Evolutionary conservation across 2,888 invertebrate species (phyloP), one percentile per base, ranked within the genome.

Genomic region (Cheiracanthium punctorium): DNA sequence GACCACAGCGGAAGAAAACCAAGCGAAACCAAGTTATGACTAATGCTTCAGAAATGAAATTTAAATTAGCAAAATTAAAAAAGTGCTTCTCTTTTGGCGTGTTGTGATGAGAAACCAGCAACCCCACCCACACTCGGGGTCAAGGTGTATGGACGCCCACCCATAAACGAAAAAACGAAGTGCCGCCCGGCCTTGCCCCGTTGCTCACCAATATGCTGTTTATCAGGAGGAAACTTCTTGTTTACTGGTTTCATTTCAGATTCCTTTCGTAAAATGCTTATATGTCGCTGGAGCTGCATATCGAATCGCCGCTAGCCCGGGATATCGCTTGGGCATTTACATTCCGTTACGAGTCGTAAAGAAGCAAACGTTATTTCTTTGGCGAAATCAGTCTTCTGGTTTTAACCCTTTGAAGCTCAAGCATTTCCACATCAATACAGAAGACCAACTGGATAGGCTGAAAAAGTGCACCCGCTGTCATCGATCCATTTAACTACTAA

Each of bases 71-170:
- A 8, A 32, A 67, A 67, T 67, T 67, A 67, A 67, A 67, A 52
- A 30, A 67, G 30, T 17, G 41, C 41, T 73, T 58, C 29, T 30
- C n/a, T 10, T 17, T 24, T 20, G 24, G 32, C n/a, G 73, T 32
- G n/a, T n/a, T n/a, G 32, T n/a, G 29, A 58, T 73, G 73, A 30
- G 28, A 30, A 48, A 29, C 29, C 12, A 10, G 20, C 17, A 37
- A 65, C 75, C 82, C 41, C 71, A 48, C 77, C 82, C 73, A 84
- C 82, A 65, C 76, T 43, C 12, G 12, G 77, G 77, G 82, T 76
- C 76, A 71, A 84, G 76, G 82, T 76, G 70, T 43, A 24, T 24
- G 24, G 41, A 72, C 82, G 48, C 82, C 82, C 73, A 84, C 82
- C 52, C 65, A 48, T 77, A 43, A n/a, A 72, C 58, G 58, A 17